Percentiles rank a stretch among this genome's conserved stretches.
Conservation (phyloP, 1,140 invertebrate genomes). For the Nasonia giraulti region DNA sequence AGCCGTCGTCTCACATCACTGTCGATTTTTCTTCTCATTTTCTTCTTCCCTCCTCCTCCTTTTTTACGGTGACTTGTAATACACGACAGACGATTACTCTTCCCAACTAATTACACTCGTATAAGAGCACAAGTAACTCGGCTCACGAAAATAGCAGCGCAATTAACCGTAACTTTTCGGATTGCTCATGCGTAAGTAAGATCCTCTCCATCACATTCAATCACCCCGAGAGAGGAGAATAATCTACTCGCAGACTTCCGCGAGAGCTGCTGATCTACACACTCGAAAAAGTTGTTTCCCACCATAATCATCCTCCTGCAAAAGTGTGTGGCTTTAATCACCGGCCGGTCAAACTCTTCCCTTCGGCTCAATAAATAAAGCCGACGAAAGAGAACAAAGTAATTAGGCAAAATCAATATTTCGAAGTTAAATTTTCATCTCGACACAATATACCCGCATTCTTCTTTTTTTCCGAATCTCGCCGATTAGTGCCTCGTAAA, state of each 20-base stretch:
- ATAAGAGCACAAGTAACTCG: neutral
- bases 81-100: neutral
- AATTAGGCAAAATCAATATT: constrained; percentile 31
- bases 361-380: too few species aligned
- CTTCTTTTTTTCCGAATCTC: neutral
- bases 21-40: neutral
- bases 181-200: neutral
- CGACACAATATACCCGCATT: neutral
- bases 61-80: neutral
- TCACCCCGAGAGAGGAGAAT: neutral
- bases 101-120: neutral
- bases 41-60: neutral
- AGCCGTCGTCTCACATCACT: neutral
- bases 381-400: neutral
- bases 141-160: neutral
- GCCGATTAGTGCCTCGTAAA: constrained; percentile 57
- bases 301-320: neutral
- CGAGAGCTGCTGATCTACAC: too few species aligned
- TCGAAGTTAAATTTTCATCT: constrained; percentile 24
- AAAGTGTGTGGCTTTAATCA: neutral
- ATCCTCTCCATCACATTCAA: neutral
- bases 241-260: too few species aligned
- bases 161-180: neutral
- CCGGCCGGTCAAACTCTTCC: neutral
- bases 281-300: constrained; percentile 2